Conservation (phyloP, 2,113 vertebrate genomes). For the Poeciliopsis occidentalis region DNA sequence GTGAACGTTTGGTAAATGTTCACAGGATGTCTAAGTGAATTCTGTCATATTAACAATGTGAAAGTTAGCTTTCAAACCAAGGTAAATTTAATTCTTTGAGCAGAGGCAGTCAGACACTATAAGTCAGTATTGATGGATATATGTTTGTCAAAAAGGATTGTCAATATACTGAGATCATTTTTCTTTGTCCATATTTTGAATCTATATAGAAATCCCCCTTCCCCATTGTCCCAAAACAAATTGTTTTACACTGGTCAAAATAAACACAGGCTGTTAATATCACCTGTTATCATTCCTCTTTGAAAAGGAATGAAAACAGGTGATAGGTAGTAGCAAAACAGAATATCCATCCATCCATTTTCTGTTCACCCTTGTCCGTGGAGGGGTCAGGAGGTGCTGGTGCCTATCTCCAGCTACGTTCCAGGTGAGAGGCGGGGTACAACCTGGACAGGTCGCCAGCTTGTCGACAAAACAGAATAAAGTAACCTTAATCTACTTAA, state of each 20-base stretch:
- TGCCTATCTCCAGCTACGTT: too few species aligned
- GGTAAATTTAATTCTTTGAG: background rate
- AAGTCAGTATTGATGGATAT: slow-evolving; percentile 9
- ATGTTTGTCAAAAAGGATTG: slow-evolving; percentile 38
- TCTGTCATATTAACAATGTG: background rate
- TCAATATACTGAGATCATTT: slow-evolving; percentile 10
- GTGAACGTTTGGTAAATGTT: too few species aligned
- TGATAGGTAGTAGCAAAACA: too few species aligned
- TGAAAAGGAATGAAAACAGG: too few species aligned
- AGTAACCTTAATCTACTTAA: too few species aligned
- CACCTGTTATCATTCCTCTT: background rate
- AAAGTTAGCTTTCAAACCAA: background rate
- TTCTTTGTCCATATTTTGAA: slow-evolving; percentile 16
- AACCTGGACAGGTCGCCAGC: too few species aligned
- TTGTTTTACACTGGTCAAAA: background rate
- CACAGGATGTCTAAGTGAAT: too few species aligned
- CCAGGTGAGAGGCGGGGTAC: too few species aligned
- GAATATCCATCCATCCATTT: too few species aligned
- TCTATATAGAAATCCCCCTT: background rate
- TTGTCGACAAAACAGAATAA: too few species aligned
- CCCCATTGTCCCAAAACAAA: background rate
- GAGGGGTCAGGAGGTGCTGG: too few species aligned
- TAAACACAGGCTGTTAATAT: background rate
- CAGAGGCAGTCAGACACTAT: slow-evolving; percentile 23
- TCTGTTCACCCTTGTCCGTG: too few species aligned